Evolutionary conservation across 2,113 vertebrate genomes (phyloP), one percentile per base, ranked within the genome.

Genomic region (Rhea pennata): DNA sequence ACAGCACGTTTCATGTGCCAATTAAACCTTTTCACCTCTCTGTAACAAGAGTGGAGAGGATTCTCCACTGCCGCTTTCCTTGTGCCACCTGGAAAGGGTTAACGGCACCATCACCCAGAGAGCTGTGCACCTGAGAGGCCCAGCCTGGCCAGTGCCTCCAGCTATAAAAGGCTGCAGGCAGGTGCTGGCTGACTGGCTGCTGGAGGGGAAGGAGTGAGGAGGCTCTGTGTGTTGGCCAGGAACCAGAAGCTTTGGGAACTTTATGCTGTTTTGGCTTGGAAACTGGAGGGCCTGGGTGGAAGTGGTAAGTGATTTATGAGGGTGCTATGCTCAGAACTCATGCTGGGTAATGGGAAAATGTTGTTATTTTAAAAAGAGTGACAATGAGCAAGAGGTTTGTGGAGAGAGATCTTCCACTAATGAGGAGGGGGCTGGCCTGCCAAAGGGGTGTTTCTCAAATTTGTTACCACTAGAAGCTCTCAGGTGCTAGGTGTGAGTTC

Each of bases 11-110:
- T 94, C 15, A 36, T 21, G 11, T 23, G 69, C 40, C 21, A 89
- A 84, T 65, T 15, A 71, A 92, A 56, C 4, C 8, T 19, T 36
- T 8, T 56, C 15, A 58, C 15, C 76, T 70, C 33, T 71, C 36
- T 59, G 29, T 59, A 71, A 42, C 1, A 9, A 50, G 22, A 4
- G 3, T 22, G 10, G 8, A 67, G 56, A 54, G 73, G 12, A 13
- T 50, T 58, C 74, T 48, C 19, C 12, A 16, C 40, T 44, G 20
- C 39, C 10, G 27, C 10, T 9, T 64, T 74, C 26, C 48, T 20
- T 0, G 0, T 73, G 14, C 10, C 13, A 58, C n/a, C 21, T 3
- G 1, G 3, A 15, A 65, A 69, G 13, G 7, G 17, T 59, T 74
- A 83, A 66, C 7, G 70, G 26, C 42, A 91, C 13, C 61, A 31